phyloP scores from a whole-genome alignment of 2,113 vertebrate species.

The Catharus fuscescens region DNA sequence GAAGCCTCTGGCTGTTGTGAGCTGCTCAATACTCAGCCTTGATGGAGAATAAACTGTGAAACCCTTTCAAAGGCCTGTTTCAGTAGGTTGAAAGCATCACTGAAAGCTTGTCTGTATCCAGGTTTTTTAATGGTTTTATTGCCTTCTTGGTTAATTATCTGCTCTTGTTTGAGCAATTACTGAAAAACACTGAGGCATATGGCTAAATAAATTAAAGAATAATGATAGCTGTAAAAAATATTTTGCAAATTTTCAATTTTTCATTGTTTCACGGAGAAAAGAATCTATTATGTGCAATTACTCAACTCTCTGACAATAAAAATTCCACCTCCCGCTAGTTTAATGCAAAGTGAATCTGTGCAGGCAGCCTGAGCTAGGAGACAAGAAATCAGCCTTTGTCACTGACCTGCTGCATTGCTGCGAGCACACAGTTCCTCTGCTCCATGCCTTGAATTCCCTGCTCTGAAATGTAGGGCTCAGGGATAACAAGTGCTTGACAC shows the following conservation, averaged over 20 bases:
- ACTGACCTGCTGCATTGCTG: not conserved
- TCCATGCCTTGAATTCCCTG: not conserved
- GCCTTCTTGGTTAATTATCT: constrained; percentile 22
- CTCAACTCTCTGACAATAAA: not conserved
- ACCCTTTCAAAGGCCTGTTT: not conserved
- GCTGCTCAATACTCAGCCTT: not conserved
- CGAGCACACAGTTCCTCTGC: not conserved
- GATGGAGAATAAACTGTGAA: not conserved
- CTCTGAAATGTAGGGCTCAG: not conserved
- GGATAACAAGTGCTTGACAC: not conserved
- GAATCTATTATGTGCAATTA: not conserved
- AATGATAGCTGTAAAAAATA: constrained; percentile 6
- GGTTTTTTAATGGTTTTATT: not conserved
- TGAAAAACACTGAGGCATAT: not conserved
- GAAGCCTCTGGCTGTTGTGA: not conserved
- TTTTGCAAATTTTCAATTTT: constrained; percentile 7
- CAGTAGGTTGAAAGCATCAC: not conserved
- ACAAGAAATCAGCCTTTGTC: not conserved
- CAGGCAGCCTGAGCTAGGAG: not conserved
- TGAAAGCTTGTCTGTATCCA: not conserved
- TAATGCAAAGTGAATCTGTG: not conserved
- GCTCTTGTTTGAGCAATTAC: constrained; percentile 31
- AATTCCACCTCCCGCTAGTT: not conserved
- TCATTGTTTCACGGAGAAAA: constrained; percentile 14
- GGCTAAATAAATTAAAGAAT: constrained; percentile 49